Base-by-base conservation (phyloP, 2,113 vertebrate genomes). In the Psophia crepitans region DNA sequence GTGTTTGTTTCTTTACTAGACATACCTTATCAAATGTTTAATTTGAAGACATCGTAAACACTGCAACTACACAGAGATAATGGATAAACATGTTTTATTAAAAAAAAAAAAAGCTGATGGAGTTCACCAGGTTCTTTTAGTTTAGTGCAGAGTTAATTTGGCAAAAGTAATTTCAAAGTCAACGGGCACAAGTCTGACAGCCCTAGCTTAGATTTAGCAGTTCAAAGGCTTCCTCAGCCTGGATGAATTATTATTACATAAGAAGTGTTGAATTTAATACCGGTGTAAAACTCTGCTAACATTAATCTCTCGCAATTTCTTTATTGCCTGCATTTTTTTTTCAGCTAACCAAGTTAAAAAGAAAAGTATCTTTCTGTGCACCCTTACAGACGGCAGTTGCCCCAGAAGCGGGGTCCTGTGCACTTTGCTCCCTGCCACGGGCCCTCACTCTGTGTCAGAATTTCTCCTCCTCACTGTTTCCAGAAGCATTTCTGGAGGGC, bases 401-500 rank as follows among this genome's bases (percentile, higher is more conserved):
- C 3, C 57, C 0, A 0, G 37, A 26, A 49, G 70, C 46, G 12
- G 75, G 0, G 26, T 16, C 14, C 12, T 5, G 49, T 2, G 11
- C 41, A 1, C 32, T 63, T 22, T 19, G 1, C 46, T 75, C 82
- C 79, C 57, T 56, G 4, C 18, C 93, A 8, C 5, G 0, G 71
- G 57, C 84, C 83, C 91, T 64, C 3, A 0, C 43, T 30, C 86
- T 56, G 51, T 63, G 66, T 13, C 80, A 81, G 79, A 53, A 51
- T 84, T 84, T 23, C 75, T 83, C 27, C 57, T 54, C 83, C 83
- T 93, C 5, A 35, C 94, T 96, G 97, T 97, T 97, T 97, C 95
- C 96, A 97, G 97, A 95, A 97, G 94, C 96, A 94, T 96, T 97
- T 91, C 92, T 93, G 89, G 77, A 96, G 69, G 96, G 96, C 6